Percentiles rank a stretch among this genome's conserved stretches.
Conservation (phyloP, 1,140 invertebrate species). For the Vanessa tameamea region DNA sequence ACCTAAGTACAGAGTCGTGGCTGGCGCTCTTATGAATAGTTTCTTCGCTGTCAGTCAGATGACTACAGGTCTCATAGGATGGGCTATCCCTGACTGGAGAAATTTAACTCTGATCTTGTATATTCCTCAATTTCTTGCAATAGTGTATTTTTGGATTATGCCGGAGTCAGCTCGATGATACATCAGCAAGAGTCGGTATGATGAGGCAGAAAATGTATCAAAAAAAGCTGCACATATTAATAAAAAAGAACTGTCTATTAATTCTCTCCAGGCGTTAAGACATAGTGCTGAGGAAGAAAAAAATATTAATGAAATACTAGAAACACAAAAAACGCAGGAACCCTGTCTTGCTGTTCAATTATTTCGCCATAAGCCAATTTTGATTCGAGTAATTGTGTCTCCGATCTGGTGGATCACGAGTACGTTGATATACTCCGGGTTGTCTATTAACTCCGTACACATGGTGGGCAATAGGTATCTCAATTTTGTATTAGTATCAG, state of each 20-base stretch:
- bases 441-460: constrained; percentile 84
- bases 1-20: constrained; percentile 85
- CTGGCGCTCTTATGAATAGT: constrained; percentile 85
- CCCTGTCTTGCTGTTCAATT: constrained; percentile 78
- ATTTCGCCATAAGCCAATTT: constrained; percentile 80
- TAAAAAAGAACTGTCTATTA: constrained; percentile 74
- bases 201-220: constrained; percentile 83
- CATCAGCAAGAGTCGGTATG: constrained; percentile 85
- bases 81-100: constrained; percentile 86
- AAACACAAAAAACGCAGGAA: constrained; percentile 37
- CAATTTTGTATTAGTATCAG: constrained; percentile 85
- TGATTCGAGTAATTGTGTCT: constrained; percentile 83
- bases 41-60: constrained; percentile 88
- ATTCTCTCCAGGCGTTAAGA: constrained; percentile 73
- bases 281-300: constrained; percentile 50
- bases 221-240: constrained; percentile 85
- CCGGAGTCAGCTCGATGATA: constrained; percentile 88
- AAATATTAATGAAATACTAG: constrained; percentile 43
- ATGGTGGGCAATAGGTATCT: constrained; percentile 84
- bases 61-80: constrained; percentile 84
- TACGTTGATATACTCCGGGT: constrained; percentile 85
- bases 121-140: constrained; percentile 83
- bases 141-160: constrained; percentile 83
- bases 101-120: constrained; percentile 85
- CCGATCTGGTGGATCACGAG: constrained; percentile 86